Evolutionary conservation across 2,113 vertebrate species (phyloP), one percentile per base, ranked within the genome.

Genomic region (Percopsis transmontana): DNA sequence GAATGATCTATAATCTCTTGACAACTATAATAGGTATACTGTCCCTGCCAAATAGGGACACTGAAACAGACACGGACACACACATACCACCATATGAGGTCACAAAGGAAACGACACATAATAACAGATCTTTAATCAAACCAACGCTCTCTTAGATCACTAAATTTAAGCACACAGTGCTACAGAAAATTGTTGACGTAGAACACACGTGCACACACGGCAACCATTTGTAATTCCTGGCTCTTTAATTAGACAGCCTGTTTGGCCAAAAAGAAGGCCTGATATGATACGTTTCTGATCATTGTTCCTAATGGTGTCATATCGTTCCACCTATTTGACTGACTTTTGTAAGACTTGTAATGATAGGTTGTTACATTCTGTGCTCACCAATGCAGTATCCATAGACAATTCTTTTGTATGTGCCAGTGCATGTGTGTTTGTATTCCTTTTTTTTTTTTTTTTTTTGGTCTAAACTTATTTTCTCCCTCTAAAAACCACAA

Each of bases 1-100:
- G 71, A 76, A 66, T 57, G 62, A 68, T 77, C 62, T 21, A 38
- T 23, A 51, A 78, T 79, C 72, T 65, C 18, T 16, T 72, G 79
- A 86, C 58, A 52, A 63, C 23, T 54, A 42, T 77, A 77, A 76
- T 64, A 60, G 50, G 24, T 38, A 60, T n/a, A 66, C n/a, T 44
- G 8, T 41, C 18, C 14, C 1, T 65, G 70, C 65, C 68, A 77
- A 62, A 71, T 58, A 3, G 44, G 74, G 64, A 70, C 62, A 39
- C 70, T 58, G 62, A 41, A 15, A 20, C 48, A 19, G 3, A 50
- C 4, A 51, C 48, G 9, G 16, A 20, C 19, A 19, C 18, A 20
- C 7, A 51, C 18, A 51, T 6, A 51, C 48, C 2, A 9, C 9
- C 48, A 51, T 6, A 50, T 11, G 18, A 33, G 27, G 27, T 33